Evolutionary conservation across 2,113 vertebrate genomes (phyloP).

Genomic region (Pithys albifrons): DNA sequence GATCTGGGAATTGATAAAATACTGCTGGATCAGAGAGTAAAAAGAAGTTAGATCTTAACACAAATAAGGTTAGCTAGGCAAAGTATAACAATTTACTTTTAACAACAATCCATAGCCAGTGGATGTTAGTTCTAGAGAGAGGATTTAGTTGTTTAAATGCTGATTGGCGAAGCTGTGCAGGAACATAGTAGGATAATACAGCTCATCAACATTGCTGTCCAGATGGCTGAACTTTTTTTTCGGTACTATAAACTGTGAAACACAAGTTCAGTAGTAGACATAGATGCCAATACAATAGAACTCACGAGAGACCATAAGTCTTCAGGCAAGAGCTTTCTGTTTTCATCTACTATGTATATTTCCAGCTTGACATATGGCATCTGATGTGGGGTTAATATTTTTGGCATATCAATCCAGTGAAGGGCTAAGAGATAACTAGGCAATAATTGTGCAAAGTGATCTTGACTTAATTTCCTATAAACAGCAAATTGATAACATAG

Average conservation of each 20-base stretch:
- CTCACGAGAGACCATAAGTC: not conserved
- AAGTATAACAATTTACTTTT: conserved; percentile 26
- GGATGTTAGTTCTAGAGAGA: conserved; percentile 33
- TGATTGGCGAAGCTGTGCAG: conserved; percentile 16
- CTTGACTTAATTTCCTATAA: not conserved
- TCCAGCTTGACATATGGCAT: not conserved
- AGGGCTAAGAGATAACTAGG: not conserved
- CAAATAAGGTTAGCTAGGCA: conserved; percentile 16
- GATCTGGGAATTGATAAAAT: not conserved
- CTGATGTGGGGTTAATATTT: not conserved
- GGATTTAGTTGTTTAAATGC: conserved; percentile 28
- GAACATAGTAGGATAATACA: conserved; percentile 25
- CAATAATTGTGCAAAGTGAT: not conserved
- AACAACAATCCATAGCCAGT: not conserved
- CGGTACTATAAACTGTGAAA: conserved; percentile 9
- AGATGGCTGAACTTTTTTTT: conserved; percentile 56
- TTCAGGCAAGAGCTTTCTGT: not conserved
- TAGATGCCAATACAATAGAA: conserved; percentile 1
- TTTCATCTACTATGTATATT: not conserved
- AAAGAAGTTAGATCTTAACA: conserved; percentile 22
- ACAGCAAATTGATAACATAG: not conserved
- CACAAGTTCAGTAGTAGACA: conserved; percentile 10
- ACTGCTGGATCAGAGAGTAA: conserved; percentile 9
- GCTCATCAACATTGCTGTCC: conserved; percentile 16
- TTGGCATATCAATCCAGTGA: not conserved